A percentile compares a stretch with the other conserved stretches of the same genome.
Evolutionary conservation across 2,113 vertebrate genomes (phyloP).

Genomic region (Chaenocephalus aceratus): DNA sequence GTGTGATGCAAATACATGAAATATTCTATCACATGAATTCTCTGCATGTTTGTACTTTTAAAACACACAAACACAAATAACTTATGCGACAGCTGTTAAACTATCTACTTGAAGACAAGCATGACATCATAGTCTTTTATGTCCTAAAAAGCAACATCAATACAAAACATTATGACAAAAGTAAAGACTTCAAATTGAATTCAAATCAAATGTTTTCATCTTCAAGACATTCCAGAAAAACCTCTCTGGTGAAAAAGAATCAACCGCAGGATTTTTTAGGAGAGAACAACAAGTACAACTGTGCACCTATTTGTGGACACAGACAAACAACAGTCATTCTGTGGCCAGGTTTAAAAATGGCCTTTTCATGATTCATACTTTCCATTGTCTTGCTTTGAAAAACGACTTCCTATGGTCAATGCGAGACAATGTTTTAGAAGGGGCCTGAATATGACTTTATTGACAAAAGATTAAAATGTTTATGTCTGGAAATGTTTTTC

Average conservation of each 20-base stretch:
- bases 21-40: background rate
- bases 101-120: background rate
- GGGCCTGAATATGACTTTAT: background rate
- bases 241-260: conserved; percentile 27
- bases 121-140: conserved; percentile 36
- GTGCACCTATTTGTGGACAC: conserved; percentile 25
- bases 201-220: conserved; percentile 42
- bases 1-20: conserved; percentile 9
- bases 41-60: background rate
- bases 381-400: conserved; percentile 15
- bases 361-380: conserved; percentile 39
- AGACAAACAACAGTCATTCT: conserved; percentile 43
- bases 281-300: conserved; percentile 22
- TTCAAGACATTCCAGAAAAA: conserved; percentile 8
- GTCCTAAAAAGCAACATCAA: conserved; percentile 11
- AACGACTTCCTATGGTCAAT: background rate
- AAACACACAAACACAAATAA: background rate
- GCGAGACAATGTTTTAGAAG: background rate
- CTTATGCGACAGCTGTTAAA: conserved; percentile 3
- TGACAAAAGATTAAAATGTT: conserved; percentile 36
- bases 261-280: conserved; percentile 13
- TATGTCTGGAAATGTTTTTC: conserved; percentile 24
- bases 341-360: conserved; percentile 30
- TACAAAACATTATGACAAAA: conserved; percentile 12
- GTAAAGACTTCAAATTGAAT: conserved; percentile 16